These are phyloP conservation scores for Megastigmus dorsalis DNA, from an alignment of 2,888 invertebrate species.

Conservation along the genomic window DNA sequence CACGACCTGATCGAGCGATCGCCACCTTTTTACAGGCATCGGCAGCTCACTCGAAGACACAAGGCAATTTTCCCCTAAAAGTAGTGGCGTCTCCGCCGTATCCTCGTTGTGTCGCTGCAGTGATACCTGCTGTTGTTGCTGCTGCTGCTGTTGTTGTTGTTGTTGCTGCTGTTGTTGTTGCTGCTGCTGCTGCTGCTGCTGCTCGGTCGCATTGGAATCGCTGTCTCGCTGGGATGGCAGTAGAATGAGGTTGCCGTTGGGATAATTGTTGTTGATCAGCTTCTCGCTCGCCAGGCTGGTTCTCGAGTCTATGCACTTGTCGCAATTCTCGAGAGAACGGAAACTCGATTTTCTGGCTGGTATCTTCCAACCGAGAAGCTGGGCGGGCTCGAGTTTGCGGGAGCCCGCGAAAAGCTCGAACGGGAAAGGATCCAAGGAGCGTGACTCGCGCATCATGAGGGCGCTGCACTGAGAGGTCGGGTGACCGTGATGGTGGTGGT, in stretches of 20 bases:
- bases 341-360: conserved; percentile 66
- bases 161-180: background rate
- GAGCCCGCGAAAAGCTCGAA: conserved; percentile 5
- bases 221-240: background rate
- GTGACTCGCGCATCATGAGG: conserved; percentile 77
- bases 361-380: conserved; percentile 49
- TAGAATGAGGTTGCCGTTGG: conserved; percentile 74
- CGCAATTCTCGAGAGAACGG: conserved; percentile 76
- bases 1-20: conserved; percentile 80
- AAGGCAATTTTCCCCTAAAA: conserved; percentile 66
- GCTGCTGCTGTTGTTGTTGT: background rate
- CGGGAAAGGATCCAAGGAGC: conserved; percentile 81
- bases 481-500: conserved; percentile 59
- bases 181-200: background rate
- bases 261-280: conserved; percentile 76
- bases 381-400: conserved; percentile 35
- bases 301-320: conserved; percentile 72
- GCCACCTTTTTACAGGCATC: conserved; percentile 81
- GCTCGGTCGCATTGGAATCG: background rate
- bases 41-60: conserved; percentile 60
- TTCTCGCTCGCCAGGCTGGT: conserved; percentile 71
- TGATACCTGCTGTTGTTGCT: background rate
- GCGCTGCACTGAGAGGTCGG: conserved; percentile 40
- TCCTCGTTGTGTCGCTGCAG: conserved; percentile 59
- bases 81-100: conserved; percentile 74